Evolutionary conservation across 1,140 invertebrate species (phyloP).

Genomic region (Zaprionus nigranus): DNA sequence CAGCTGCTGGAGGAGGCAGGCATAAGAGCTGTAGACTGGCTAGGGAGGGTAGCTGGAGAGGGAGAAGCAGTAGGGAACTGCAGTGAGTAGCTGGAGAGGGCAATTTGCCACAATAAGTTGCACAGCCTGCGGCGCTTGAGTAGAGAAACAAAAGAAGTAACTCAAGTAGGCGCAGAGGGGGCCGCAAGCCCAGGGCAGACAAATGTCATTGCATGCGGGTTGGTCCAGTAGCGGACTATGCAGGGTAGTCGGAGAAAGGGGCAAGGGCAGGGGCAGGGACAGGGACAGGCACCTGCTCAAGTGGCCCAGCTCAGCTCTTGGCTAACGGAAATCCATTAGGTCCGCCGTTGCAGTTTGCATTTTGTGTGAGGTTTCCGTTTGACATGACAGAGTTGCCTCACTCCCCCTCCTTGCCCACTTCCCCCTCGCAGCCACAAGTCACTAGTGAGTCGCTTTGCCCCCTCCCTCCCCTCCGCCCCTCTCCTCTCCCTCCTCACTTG

Average conservation of each 20-base stretch:
- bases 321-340: conserved; percentile 79
- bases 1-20: conserved; percentile 5
- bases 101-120: neutral
- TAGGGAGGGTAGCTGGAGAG: neutral
- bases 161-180: neutral
- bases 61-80: too few relatives aligned
- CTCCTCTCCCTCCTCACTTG: neutral
- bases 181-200: conserved; percentile 58
- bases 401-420: neutral
- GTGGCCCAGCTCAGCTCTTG: conserved; percentile 66
- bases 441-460: neutral
- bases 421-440: conserved; percentile 4
- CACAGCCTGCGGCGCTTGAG: too few relatives aligned
- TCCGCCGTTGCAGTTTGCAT: conserved; percentile 70
- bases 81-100: too few relatives aligned
- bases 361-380: conserved; percentile 76
- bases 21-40: neutral
- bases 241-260: neutral
- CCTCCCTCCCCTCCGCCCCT: neutral
- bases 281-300: conserved; percentile 52
- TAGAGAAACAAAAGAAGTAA: too few relatives aligned
- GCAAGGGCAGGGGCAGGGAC: neutral
- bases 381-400: conserved; percentile 49
- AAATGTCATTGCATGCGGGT: conserved; percentile 62
- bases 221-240: neutral